A percentile compares a stretch with the other conserved stretches of the same genome.
Evolutionary conservation across 2,888 invertebrate genomes (phyloP).

Genomic region (Pammene fasciana): DNA sequence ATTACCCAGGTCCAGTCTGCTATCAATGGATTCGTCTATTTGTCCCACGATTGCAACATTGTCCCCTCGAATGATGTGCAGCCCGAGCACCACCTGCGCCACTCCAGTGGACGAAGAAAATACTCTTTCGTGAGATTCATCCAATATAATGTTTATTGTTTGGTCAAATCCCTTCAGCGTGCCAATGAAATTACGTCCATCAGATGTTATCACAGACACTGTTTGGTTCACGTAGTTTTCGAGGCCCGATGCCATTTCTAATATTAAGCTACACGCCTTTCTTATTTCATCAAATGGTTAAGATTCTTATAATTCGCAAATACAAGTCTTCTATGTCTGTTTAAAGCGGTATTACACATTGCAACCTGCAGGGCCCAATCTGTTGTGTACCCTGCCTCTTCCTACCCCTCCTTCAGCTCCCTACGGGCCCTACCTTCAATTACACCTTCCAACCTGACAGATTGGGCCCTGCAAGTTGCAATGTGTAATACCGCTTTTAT

Average conservation of each 20-base stretch:
- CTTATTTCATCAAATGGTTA: not conserved
- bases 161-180: slow-evolving; percentile 99
- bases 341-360: no score
- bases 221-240: slow-evolving; percentile 95
- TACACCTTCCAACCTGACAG: no score
- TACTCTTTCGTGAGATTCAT: slow-evolving; percentile 99
- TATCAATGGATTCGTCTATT: slow-evolving; percentile 92
- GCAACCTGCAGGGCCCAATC: no score
- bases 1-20: slow-evolving; percentile 89
- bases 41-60: slow-evolving; percentile 96
- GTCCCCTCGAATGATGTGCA: slow-evolving; percentile 99
- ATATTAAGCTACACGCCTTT: not conserved
- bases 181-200: slow-evolving; percentile 98
- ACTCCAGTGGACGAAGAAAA: slow-evolving; percentile 96
- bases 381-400: no score
- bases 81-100: slow-evolving; percentile 92
- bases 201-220: slow-evolving; percentile 97
- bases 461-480: no score
- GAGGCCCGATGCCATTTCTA: slow-evolving; percentile 90
- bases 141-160: slow-evolving; percentile 98
- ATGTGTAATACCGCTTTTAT: no score
- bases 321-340: no score
- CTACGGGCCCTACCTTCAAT: no score
- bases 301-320: no score
- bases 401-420: no score